Percentiles rank a stretch among this genome's conserved stretches.
phyloP scores from a whole-genome alignment of 2,888 invertebrate species.

The Rhagonycha fulva region DNA sequence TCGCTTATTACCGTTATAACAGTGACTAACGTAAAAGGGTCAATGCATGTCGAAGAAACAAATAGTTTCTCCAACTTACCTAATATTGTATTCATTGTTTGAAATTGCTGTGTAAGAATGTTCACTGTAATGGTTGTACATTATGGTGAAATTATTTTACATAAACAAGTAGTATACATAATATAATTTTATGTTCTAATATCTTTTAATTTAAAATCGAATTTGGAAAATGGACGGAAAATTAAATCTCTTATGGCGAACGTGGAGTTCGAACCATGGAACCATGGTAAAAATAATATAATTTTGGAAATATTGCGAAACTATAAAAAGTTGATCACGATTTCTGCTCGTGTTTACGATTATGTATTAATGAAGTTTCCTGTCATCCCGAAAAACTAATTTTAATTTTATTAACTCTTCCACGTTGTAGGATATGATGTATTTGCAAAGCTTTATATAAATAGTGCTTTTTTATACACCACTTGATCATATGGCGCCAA shows the following conservation, averaged over 20 bases:
- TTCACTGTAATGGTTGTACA: neutral
- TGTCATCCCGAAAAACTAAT: constrained; percentile 2
- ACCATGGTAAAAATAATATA: too few relatives aligned
- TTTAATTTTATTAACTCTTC: constrained; percentile 8
- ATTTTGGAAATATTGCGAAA: neutral
- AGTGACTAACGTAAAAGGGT: neutral
- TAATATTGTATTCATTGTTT: neutral
- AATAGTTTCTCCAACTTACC: neutral
- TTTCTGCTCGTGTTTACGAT: neutral
- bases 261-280: too few relatives aligned
- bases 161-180: too few relatives aligned
- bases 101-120: neutral
- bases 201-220: neutral
- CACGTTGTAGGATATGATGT: constrained; percentile 3
- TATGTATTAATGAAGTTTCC: neutral
- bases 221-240: neutral
- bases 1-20: neutral
- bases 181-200: neutral
- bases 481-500: constrained; percentile 28
- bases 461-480: constrained; percentile 24
- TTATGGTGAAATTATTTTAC: neutral
- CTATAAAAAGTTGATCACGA: neutral
- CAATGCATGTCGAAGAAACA: neutral
- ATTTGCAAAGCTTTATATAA: constrained; percentile 9
- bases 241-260: too few relatives aligned